Evolutionary conservation across 2,888 invertebrate genomes (phyloP).

Genomic region (Autographa pulchrina): DNA sequence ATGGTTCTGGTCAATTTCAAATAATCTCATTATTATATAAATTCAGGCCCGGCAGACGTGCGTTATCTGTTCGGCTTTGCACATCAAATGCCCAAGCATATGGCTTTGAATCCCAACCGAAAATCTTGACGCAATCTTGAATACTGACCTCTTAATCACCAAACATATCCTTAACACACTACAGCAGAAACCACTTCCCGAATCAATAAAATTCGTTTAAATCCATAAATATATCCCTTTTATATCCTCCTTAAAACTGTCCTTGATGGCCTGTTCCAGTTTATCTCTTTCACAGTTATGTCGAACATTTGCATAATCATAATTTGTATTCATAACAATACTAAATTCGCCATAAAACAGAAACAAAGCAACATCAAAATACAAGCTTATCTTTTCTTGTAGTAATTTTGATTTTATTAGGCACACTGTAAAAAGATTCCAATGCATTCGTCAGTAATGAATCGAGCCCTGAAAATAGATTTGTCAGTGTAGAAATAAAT

Average conservation of each 20-base stretch:
- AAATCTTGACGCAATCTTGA: too few species aligned
- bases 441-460: neutral
- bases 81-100: too few species aligned
- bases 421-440: neutral
- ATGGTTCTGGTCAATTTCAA: neutral
- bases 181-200: neutral
- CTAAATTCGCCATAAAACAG: conserved; percentile 39
- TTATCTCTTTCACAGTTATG: conserved; percentile 51
- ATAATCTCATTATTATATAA: too few species aligned
- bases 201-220: neutral
- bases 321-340: conserved; percentile 52
- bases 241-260: conserved; percentile 53
- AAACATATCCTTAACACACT: neutral
- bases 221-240: conserved; percentile 34
- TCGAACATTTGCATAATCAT: conserved; percentile 47
- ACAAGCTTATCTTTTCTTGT: conserved; percentile 19
- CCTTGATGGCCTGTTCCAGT: conserved; percentile 51
- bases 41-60: too few species aligned
- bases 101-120: too few species aligned
- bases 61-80: too few species aligned
- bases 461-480: too few species aligned
- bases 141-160: too few species aligned
- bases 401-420: neutral
- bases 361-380: conserved; percentile 41
- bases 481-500: too few species aligned